Evolutionary conservation across 1,140 invertebrate genomes (phyloP).

Genomic region (Brachionus plicatilis): DNA sequence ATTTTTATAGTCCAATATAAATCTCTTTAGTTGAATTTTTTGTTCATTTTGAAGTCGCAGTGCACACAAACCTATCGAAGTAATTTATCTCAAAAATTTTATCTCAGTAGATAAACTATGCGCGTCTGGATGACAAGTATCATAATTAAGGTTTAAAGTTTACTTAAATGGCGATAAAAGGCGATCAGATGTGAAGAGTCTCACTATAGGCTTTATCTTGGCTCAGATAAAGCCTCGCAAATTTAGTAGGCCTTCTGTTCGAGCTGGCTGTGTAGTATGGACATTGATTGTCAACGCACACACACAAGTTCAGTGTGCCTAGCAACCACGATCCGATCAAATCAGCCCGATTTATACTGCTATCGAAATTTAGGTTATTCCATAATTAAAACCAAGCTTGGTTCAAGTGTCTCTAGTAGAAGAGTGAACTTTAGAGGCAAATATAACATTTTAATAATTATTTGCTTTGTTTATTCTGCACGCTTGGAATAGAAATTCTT

Average conservation of each 20-base stretch:
- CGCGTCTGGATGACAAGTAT: not conserved
- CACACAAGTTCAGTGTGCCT: not conserved
- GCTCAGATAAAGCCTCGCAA: not conserved
- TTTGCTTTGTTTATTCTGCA: not conserved
- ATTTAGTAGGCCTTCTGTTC: too few relatives aligned
- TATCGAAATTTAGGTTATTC: not conserved
- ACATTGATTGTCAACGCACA: not conserved
- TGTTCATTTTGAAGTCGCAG: not conserved
- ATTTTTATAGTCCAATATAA: slow-evolving; percentile 2
- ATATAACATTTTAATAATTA: slow-evolving; percentile 5
- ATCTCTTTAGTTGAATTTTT: not conserved
- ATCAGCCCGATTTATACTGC: not conserved
- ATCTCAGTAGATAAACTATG: not conserved
- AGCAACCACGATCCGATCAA: not conserved
- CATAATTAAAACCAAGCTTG: not conserved
- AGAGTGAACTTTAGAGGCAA: not conserved
- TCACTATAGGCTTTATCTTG: not conserved
- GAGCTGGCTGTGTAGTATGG: not conserved
- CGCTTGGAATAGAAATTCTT: not conserved
- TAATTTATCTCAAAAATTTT: not conserved
- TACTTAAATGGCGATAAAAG: not conserved
- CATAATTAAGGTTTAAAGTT: not conserved
- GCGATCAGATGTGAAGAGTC: not conserved
- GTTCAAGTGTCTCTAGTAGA: not conserved
- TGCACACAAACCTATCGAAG: not conserved